Conservation (phyloP, 2,113 vertebrate species). For the Poeciliopsis turrubarensis region DNA sequence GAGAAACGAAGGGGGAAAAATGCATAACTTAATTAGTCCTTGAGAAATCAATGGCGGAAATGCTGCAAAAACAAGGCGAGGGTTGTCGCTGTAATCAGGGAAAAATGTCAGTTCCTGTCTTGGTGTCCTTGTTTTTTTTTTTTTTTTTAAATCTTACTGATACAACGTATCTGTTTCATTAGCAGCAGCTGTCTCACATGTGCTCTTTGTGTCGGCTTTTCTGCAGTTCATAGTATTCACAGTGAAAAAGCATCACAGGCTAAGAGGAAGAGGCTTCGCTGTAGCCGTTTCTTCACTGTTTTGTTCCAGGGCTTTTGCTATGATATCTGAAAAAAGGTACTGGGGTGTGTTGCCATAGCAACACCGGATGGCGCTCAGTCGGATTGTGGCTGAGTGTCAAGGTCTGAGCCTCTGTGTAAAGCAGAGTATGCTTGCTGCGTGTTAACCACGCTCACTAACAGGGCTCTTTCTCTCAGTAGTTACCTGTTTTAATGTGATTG, state of each 20-base stretch:
- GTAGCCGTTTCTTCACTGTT: constrained; percentile 51
- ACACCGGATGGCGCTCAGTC: constrained; percentile 73
- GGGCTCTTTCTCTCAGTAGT: constrained; percentile 26
- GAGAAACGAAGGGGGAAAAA: constrained; percentile 41
- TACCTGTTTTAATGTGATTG: not conserved
- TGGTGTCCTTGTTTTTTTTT: not conserved
- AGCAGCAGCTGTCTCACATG: constrained; percentile 6
- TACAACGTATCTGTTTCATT: constrained; percentile 20
- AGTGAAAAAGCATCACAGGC: constrained; percentile 34
- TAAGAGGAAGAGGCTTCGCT: constrained; percentile 40
- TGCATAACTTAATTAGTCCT: constrained; percentile 69
- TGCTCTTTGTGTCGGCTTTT: constrained; percentile 4
- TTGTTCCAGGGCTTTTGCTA: constrained; percentile 68
- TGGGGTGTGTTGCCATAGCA: constrained; percentile 79
- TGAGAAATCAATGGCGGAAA: constrained; percentile 69
- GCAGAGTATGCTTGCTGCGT: constrained; percentile 64
- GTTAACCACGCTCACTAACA: constrained; percentile 63
- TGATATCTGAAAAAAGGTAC: constrained; percentile 70
- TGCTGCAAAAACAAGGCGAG: constrained; percentile 18
- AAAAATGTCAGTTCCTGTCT: constrained; percentile 28
- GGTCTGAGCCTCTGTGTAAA: constrained; percentile 72
- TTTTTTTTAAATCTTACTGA: constrained; percentile 7
- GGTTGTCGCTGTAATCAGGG: constrained; percentile 48
- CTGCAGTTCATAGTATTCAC: constrained; percentile 30
- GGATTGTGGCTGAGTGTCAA: constrained; percentile 76